Conservation (phyloP, 2,113 vertebrate species). For the Phodopus roborovskii region DNA sequence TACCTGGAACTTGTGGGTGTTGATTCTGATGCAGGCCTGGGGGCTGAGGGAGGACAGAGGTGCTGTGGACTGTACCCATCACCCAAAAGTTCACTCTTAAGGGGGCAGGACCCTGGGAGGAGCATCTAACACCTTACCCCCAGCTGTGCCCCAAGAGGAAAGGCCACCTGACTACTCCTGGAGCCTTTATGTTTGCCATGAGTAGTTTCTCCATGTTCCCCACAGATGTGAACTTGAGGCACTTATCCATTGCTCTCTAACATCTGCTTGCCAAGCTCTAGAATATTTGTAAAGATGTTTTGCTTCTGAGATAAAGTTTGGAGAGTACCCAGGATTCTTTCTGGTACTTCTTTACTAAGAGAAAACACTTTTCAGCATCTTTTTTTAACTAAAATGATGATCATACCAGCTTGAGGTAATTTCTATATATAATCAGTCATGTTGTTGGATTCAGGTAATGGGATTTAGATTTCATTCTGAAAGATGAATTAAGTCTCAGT, state of each 20-base stretch:
- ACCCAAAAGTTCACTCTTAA: not conserved
- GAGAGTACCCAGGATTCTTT: conserved; percentile 16
- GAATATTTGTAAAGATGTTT: not conserved
- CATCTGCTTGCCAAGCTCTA: not conserved
- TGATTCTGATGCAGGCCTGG: not conserved
- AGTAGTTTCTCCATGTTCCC: not conserved
- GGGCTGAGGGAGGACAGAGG: not conserved
- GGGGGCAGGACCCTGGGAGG: too few species aligned
- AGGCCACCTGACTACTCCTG: not conserved
- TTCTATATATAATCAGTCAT: conserved; percentile 38
- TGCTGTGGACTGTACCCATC: not conserved
- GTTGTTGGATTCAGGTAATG: conserved; percentile 35
- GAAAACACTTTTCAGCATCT: not conserved
- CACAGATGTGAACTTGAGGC: not conserved
- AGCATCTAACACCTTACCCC: not conserved
- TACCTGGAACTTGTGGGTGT: not conserved
- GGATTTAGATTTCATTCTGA: not conserved
- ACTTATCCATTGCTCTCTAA: not conserved
- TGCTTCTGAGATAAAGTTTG: not conserved
- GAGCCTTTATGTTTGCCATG: not conserved
- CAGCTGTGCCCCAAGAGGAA: not conserved
- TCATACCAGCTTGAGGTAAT: conserved; percentile 64
- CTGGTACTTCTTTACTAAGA: not conserved
- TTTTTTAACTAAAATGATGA: not conserved
- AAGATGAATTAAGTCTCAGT: not conserved